These are phyloP conservation scores for Metallyticus violacea DNA, from an alignment of 2,888 invertebrate genomes.

Conservation along the genomic window DNA sequence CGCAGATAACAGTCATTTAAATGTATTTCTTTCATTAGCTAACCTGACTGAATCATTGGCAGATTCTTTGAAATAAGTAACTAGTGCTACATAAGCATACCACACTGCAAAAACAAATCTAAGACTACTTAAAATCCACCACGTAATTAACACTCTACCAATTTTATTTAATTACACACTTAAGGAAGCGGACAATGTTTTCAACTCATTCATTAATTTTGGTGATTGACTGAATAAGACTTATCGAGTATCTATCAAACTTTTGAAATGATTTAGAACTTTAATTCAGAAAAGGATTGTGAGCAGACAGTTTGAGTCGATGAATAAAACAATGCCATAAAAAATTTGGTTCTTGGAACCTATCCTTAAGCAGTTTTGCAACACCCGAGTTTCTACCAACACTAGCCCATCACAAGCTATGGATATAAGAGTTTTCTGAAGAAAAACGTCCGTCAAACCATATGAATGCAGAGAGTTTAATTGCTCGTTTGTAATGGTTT, in stretches of 20 bases:
- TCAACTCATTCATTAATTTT: not conserved
- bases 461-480: no score
- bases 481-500: no score
- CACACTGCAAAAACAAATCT: not conserved
- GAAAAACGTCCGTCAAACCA: no score
- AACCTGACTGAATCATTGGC: not conserved
- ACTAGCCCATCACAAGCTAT: no score
- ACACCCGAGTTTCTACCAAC: no score
- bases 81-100: not conserved
- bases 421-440: no score
- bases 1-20: not conserved
- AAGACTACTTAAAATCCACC: not conserved
- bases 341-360: no score
- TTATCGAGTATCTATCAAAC: not conserved
- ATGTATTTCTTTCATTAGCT: not conserved
- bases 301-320: not conserved
- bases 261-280: not conserved
- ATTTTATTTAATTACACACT: not conserved
- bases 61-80: not conserved
- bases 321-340: no score
- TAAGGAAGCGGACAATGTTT: not conserved
- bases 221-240: not conserved
- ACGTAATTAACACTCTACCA: not conserved
- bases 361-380: no score
- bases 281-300: not conserved